These are phyloP conservation scores for Sebastes iracundus DNA, from an alignment of 2,797 vertebrate genomes.

Conservation along the genomic window DNA sequence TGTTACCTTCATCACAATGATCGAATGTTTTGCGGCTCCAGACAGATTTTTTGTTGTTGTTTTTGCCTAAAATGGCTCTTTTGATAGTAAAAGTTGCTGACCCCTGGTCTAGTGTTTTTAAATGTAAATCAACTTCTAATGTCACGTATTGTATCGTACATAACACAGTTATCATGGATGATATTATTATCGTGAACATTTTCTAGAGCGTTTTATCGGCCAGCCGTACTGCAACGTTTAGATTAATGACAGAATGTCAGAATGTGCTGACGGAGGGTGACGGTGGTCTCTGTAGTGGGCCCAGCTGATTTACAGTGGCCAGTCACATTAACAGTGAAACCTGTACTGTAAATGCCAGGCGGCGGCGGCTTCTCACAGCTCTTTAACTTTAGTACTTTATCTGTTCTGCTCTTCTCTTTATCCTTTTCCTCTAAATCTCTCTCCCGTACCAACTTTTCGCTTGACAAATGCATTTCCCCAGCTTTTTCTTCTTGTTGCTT, in stretches of 20 bases:
- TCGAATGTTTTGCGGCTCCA: too few relatives aligned
- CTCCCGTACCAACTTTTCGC: neutral
- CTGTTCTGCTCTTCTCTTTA: constrained; percentile 1
- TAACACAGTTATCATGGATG: too few relatives aligned
- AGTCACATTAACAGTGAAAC: constrained; percentile 29
- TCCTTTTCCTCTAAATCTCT: neutral
- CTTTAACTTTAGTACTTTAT: neutral
- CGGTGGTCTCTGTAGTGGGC: constrained; percentile 24
- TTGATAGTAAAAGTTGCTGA: too few relatives aligned
- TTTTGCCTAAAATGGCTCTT: too few relatives aligned
- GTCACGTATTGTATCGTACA: too few relatives aligned
- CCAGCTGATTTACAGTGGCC: constrained; percentile 18
- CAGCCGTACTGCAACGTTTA: neutral
- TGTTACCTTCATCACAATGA: too few relatives aligned
- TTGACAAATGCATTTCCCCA: constrained; percentile 16
- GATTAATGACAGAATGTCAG: constrained; percentile 16
- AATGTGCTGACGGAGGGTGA: constrained; percentile 19
- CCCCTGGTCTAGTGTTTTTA: too few relatives aligned
- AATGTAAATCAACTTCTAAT: too few relatives aligned
- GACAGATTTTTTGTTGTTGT: too few relatives aligned
- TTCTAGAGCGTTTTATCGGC: neutral
- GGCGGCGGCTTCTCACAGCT: neutral
- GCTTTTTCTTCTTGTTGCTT: constrained; percentile 5
- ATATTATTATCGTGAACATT: neutral
- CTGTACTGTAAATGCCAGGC: constrained; percentile 5